Percentiles rank a stretch among this genome's conserved stretches.
Evolutionary conservation across 2,888 invertebrate genomes (phyloP).

Genomic region (Platycheirus rosarum): DNA sequence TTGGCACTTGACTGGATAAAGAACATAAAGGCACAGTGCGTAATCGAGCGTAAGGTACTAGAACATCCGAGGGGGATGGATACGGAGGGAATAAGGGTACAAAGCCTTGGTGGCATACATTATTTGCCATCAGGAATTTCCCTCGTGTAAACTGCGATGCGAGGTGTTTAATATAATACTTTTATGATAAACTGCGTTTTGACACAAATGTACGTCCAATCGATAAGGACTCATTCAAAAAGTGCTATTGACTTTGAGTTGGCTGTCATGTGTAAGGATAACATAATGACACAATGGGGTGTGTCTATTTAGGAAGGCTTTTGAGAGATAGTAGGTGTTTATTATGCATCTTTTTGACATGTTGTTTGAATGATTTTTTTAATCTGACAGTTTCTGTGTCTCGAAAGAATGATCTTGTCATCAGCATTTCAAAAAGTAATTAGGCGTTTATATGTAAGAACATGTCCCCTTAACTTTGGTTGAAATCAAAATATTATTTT

Average conservation of each 20-base stretch:
- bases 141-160: slow-evolving; percentile 32
- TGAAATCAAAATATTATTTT: no score
- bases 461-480: no score
- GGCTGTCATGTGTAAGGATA: neutral
- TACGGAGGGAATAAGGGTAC: neutral
- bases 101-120: slow-evolving; percentile 19
- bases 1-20: slow-evolving; percentile 56
- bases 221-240: slow-evolving; percentile 3
- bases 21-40: slow-evolving; percentile 42
- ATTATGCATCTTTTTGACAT: no score
- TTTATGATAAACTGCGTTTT: slow-evolving; percentile 37
- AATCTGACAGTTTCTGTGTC: no score
- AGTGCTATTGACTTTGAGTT: slow-evolving; percentile 20
- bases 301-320: no score
- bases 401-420: no score
- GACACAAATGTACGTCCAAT: slow-evolving; percentile 32
- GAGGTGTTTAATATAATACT: slow-evolving; percentile 36
- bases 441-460: no score
- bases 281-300: neutral
- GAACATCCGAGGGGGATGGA: slow-evolving; percentile 5
- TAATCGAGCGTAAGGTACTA: slow-evolving; percentile 39
- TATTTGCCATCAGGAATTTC: slow-evolving; percentile 30
- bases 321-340: no score
- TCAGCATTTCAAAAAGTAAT: no score
- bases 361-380: no score